Evolutionary conservation across 2,113 vertebrate species (phyloP).

Genomic region (Prochilodus magdalenae): DNA sequence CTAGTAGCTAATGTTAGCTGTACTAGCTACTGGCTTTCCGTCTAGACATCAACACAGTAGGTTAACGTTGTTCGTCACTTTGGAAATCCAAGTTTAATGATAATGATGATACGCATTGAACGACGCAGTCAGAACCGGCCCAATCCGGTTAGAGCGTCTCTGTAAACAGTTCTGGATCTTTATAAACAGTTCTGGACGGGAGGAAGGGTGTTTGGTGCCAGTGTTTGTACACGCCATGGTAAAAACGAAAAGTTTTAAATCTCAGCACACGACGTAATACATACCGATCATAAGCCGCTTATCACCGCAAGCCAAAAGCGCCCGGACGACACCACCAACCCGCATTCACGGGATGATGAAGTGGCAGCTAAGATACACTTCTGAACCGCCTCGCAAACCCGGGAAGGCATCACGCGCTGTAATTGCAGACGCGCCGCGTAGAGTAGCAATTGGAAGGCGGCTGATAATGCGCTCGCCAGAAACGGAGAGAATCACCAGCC

Average conservation of each 20-base stretch:
- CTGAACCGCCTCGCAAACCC: neutral
- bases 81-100: no score
- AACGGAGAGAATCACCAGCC: neutral
- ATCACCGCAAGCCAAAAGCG: constrained; percentile 23
- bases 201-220: neutral
- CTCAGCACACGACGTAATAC: constrained; percentile 20
- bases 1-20: no score
- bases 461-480: neutral
- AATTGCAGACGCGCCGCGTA: constrained; percentile 7
- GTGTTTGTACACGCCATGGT: neutral
- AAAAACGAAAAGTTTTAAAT: constrained; percentile 12
- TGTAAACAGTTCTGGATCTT: neutral
- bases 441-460: neutral
- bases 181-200: neutral
- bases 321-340: neutral
- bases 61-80: no score
- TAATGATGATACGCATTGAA: neutral
- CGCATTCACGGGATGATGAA: constrained; percentile 15
- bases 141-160: neutral
- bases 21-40: no score
- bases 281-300: constrained; percentile 37
- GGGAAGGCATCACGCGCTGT: constrained; percentile 15
- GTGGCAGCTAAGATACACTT: constrained; percentile 33
- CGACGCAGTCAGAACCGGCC: neutral
- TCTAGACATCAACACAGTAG: no score